Evolutionary conservation across 2,113 vertebrate species (phyloP), one percentile per base, ranked within the genome.

Genomic region (Aramus guarauna): DNA sequence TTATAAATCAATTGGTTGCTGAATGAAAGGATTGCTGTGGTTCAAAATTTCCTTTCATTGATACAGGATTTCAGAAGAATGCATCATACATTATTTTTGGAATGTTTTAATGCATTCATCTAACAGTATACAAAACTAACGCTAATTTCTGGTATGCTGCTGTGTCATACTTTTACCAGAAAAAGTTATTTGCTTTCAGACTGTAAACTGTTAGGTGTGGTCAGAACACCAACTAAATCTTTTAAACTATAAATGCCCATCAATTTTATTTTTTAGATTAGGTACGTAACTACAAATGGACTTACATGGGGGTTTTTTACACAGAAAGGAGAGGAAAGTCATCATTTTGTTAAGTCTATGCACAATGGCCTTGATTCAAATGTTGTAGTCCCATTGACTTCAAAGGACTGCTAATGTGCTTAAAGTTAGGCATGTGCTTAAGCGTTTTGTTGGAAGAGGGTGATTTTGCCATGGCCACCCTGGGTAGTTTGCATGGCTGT

Each of bases 41-140:
- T 95, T 91, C 67, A 85, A 41, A 88, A 24, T 86, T 96, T 91
- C 47, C 74, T 95, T 89, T 81, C 15, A 68, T 58, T 91, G 88
- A 62, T 75, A 75, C 15, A 90, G 73, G 32, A 64, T 77, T 97
- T 84, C 45, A 69, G 47, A 96, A 83, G 79, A 95, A 91, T 60
- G 39, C 71, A 78, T 90, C 34, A 37, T 85, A 69, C 67, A 34
- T 95, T 77, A 60, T 72, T 95, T 96, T 88, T 95, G 43, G 76
- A 95, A 55, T 59, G 41, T 73, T 81, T 87, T 71, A 90, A 66
- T 94, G 89, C 55, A 78, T 53, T 95, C 84, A 79, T 14, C 62
- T 81, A 68, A 27, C 50, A 73, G 9, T 75, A 89, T 73, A 77
- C 62, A 88, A 77, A 94, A 24, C 29, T 83, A 75, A 32, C 21